A percentile compares a stretch with the other conserved stretches of the same genome.
These are phyloP conservation scores for Glaucomys volans DNA, from an alignment of 2,113 vertebrate species.

Conservation along the genomic window DNA sequence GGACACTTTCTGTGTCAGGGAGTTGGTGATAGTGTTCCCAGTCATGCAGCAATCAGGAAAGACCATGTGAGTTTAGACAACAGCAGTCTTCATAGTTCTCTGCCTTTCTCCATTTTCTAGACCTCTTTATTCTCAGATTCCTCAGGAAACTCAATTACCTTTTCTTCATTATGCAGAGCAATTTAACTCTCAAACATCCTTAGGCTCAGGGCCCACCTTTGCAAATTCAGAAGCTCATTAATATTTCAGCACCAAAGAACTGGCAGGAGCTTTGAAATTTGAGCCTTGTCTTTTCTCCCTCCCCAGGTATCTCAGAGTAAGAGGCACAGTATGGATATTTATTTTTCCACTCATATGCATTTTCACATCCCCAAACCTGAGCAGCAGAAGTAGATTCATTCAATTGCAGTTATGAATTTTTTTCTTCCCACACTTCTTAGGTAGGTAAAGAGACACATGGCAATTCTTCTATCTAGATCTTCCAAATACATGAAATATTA, in stretches of 20 bases:
- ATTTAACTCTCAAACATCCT: slow-evolving; percentile 59
- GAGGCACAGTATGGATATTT: neutral
- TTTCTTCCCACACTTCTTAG: neutral
- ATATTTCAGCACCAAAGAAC: neutral
- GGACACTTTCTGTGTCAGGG: neutral
- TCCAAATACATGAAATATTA: slow-evolving; percentile 5
- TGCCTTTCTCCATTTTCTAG: neutral
- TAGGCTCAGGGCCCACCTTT: slow-evolving; percentile 38
- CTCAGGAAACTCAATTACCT: slow-evolving; percentile 27
- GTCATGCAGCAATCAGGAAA: neutral
- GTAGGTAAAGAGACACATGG: neutral
- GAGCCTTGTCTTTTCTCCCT: neutral
- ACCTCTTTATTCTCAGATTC: slow-evolving; percentile 20
- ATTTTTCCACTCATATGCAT: neutral
- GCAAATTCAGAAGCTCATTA: slow-evolving; percentile 55
- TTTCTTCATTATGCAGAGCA: slow-evolving; percentile 62
- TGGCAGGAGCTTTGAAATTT: slow-evolving; percentile 49
- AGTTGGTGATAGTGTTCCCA: neutral
- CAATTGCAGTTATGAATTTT: neutral
- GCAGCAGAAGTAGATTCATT: neutral
- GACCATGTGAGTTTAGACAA: neutral
- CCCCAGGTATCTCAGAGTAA: neutral
- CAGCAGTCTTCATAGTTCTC: neutral
- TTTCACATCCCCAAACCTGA: neutral
- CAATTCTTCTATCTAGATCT: neutral